phyloP scores from a whole-genome alignment of 2,113 vertebrate genomes.

The Nycticorax nycticorax region DNA sequence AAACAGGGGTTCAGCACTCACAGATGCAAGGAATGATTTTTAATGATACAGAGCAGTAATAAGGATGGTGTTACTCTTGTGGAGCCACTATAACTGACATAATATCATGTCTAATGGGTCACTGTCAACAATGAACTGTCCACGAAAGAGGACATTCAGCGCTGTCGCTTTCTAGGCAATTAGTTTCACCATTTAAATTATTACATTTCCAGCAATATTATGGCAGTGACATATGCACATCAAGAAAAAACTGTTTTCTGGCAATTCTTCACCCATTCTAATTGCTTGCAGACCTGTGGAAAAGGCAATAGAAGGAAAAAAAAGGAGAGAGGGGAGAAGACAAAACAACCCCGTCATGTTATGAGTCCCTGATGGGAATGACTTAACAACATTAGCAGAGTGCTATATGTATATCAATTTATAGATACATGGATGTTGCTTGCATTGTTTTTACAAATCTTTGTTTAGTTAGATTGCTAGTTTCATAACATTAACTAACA shows the following conservation, averaged over 20 bases:
- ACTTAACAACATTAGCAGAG: background rate
- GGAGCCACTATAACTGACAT: background rate
- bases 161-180: slow-evolving; percentile 39
- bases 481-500: background rate
- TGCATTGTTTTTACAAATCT: background rate
- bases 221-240: background rate
- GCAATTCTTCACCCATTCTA: background rate
- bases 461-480: background rate
- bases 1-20: background rate
- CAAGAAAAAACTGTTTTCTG: background rate
- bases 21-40: background rate
- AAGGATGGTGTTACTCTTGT: background rate
- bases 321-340: background rate
- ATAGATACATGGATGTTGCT: background rate
- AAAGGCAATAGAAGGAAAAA: background rate
- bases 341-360: background rate
- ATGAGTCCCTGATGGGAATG: background rate
- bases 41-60: background rate
- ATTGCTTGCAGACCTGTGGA: background rate
- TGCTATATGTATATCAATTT: background rate
- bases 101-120: background rate
- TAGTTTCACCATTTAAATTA: slow-evolving; percentile 1
- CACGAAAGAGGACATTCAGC: background rate
- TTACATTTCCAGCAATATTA: background rate
- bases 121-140: background rate